A percentile compares a stretch with the other conserved stretches of the same genome.
These are phyloP conservation scores for Scaptomyza polygonia DNA, from an alignment of 2,888 invertebrate genomes.

Conservation along the genomic window DNA sequence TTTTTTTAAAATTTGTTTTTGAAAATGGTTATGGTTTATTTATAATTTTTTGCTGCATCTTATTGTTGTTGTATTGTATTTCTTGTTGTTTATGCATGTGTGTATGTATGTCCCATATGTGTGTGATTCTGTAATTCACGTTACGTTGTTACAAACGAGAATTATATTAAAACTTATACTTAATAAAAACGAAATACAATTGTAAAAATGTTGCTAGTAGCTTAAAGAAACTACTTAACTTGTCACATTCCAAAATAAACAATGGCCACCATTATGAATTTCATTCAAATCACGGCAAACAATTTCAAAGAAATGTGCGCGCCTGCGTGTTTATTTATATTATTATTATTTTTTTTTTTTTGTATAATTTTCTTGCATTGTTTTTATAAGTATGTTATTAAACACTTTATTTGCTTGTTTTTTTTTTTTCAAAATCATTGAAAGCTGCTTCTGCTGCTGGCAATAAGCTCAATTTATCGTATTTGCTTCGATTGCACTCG, in stretches of 20 bases:
- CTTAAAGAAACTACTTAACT: constrained; percentile 61
- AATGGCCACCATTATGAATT: constrained; percentile 84
- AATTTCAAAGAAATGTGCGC: constrained; percentile 76
- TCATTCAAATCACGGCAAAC: constrained; percentile 82
- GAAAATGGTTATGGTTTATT: constrained; percentile 25
- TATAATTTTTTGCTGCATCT: constrained; percentile 1
- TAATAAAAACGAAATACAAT: constrained; percentile 80
- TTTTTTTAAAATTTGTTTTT: constrained; percentile 1
- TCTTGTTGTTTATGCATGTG: constrained; percentile 10
- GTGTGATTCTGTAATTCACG: constrained; percentile 7
- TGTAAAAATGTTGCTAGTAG: constrained; percentile 70
- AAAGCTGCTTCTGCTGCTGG: constrained; percentile 62
- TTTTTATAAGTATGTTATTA: constrained; percentile 22
- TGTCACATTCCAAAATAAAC: constrained; percentile 73
- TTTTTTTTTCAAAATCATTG: constrained; percentile 26
- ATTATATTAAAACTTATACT: constrained; percentile 61
- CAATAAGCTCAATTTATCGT: constrained; percentile 60
- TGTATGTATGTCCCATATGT: constrained; percentile 14
- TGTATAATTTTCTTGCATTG: constrained; percentile 9
- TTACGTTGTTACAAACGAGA: constrained; percentile 35
- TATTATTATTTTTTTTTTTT: constrained; percentile 9
- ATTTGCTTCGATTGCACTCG: constrained; percentile 13
- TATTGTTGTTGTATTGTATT: too few relatives aligned
- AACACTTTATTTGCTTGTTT: not conserved
- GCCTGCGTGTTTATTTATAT: constrained; percentile 53